Percentiles rank a stretch among this genome's conserved stretches.
Evolutionary conservation across 2,888 invertebrate species (phyloP).

Genomic region (Protophormia terraenovae): DNA sequence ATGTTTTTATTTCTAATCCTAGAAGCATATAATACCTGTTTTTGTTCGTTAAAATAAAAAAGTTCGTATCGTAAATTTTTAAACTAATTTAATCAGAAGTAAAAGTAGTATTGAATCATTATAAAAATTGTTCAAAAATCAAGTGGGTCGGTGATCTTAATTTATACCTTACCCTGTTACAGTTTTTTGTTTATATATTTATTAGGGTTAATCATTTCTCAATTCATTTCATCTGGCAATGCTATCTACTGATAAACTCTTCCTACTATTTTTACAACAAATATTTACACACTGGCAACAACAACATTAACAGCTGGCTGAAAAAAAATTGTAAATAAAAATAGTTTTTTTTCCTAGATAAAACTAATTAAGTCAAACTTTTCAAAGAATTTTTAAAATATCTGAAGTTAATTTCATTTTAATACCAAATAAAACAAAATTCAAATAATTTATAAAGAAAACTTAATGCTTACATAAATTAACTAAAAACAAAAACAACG

Average conservation of each 20-base stretch:
- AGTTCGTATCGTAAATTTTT: too few relatives aligned
- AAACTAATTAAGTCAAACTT: not conserved
- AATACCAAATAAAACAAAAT: not conserved
- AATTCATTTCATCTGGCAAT: not conserved
- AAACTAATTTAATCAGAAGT: too few relatives aligned
- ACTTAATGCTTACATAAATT: not conserved
- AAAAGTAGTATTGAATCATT: too few relatives aligned
- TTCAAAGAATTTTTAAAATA: not conserved
- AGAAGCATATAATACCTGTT: too few relatives aligned
- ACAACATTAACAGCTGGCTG: constrained; percentile 9
- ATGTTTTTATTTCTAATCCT: too few relatives aligned
- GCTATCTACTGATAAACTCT: not conserved
- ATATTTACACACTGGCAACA: not conserved
- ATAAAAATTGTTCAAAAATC: too few relatives aligned
- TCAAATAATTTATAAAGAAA: not conserved
- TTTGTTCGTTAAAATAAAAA: too few relatives aligned
- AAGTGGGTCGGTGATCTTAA: too few relatives aligned
- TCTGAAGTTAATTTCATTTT: not conserved
- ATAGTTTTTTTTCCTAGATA: not conserved
- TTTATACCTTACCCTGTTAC: too few relatives aligned
- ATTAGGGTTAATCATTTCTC: too few relatives aligned
- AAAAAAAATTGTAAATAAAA: constrained; percentile 50
- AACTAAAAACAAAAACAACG: constrained; percentile 5
- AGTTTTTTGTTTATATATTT: too few relatives aligned
- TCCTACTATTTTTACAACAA: not conserved